Percentiles rank a stretch among this genome's conserved stretches.
phyloP scores from a whole-genome alignment of 2,113 vertebrate species.

The Corythaeola cristata region DNA sequence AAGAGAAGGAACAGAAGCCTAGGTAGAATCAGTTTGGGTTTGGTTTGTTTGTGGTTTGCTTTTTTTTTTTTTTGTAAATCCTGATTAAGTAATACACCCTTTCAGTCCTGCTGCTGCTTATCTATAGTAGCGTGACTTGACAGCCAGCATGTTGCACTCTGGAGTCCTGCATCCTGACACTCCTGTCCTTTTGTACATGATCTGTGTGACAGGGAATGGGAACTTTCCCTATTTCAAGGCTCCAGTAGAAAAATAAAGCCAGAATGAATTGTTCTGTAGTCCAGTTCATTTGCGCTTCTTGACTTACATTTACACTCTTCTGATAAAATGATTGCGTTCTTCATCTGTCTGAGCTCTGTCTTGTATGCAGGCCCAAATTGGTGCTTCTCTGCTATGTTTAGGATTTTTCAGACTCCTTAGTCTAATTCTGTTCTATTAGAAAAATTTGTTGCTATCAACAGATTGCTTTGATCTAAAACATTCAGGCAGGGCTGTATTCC shows the following conservation, averaged over 20 bases:
- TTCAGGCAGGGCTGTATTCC: neutral
- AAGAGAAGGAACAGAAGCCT: neutral
- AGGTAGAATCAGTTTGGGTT: neutral
- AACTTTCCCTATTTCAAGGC: neutral
- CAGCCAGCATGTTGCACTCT: neutral
- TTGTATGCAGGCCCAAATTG: neutral
- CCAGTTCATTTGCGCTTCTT: neutral
- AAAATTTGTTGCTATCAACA: neutral
- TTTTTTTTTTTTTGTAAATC: neutral
- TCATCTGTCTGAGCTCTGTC: neutral
- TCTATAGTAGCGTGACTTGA: neutral
- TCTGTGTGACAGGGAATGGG: neutral
- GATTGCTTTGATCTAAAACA: conserved; percentile 15
- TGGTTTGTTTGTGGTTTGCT: neutral
- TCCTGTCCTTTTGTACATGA: neutral
- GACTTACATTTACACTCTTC: neutral
- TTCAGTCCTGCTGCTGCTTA: neutral
- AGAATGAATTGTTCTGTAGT: neutral
- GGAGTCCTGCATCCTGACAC: neutral
- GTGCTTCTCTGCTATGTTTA: neutral
- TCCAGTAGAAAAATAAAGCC: neutral
- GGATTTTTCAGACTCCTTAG: neutral
- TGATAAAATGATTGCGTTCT: neutral
- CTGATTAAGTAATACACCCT: neutral
- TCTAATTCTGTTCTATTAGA: neutral